Conservation (phyloP, 2,113 vertebrate genomes). For the Cathartes aura region DNA sequence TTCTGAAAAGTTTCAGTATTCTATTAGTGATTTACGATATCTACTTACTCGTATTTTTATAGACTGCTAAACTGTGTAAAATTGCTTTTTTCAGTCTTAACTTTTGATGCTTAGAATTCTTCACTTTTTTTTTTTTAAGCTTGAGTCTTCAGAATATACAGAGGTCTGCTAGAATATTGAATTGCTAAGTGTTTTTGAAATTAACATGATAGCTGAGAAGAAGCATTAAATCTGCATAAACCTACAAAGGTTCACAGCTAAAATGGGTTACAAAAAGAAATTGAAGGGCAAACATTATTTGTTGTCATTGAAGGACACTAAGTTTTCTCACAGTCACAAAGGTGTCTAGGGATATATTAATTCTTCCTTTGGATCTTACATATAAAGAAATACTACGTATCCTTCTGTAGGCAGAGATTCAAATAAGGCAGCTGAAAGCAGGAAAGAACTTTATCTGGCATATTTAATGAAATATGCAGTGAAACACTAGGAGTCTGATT, state of each 20-base stretch:
- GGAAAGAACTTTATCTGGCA: background rate
- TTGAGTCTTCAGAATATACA: constrained; percentile 10
- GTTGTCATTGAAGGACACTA: constrained; percentile 2
- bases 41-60: constrained; percentile 73
- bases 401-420: background rate
- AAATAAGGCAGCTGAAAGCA: background rate
- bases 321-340: constrained; percentile 1
- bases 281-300: constrained; percentile 14
- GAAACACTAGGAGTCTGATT: background rate
- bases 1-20: constrained; percentile 52
- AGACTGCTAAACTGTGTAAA: constrained; percentile 63
- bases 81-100: constrained; percentile 50
- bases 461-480: background rate
- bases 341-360: background rate
- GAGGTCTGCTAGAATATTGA: background rate
- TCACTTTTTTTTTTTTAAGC: background rate
- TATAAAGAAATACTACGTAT: background rate
- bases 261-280: constrained; percentile 13
- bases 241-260: background rate
- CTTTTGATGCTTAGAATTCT: constrained; percentile 42
- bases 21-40: constrained; percentile 69
- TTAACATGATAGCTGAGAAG: constrained; percentile 13
- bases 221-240: constrained; percentile 45
- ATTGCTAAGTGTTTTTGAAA: constrained; percentile 15
- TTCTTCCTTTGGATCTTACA: constrained; percentile 12